Evolutionary conservation across 1,140 invertebrate genomes (phyloP).

Genomic region (Macrostomum lignano): DNA sequence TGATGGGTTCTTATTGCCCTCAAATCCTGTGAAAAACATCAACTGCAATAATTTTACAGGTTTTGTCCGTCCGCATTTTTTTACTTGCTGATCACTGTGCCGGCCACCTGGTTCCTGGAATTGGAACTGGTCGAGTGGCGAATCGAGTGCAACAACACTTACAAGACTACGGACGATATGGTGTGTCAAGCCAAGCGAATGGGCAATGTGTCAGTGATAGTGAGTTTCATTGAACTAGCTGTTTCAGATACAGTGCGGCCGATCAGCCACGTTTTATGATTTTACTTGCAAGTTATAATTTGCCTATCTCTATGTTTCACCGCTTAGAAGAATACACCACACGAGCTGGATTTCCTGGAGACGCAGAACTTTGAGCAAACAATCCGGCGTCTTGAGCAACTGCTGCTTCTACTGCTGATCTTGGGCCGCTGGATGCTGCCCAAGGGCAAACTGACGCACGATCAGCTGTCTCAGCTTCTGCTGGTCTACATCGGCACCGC

Average conservation of each 20-base stretch:
- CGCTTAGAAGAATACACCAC: neutral
- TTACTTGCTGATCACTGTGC: constrained; percentile 20
- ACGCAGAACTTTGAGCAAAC: constrained; percentile 37
- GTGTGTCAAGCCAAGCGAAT: too few relatives aligned
- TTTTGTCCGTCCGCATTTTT: constrained; percentile 25
- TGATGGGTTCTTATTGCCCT: too few relatives aligned
- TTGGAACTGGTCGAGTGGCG: constrained; percentile 15
- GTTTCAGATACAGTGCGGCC: too few relatives aligned
- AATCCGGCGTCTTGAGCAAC: constrained; percentile 57
- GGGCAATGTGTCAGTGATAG: too few relatives aligned
- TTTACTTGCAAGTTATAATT: too few relatives aligned
- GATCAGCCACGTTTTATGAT: too few relatives aligned
- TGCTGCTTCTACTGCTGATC: constrained; percentile 60
- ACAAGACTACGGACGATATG: too few relatives aligned
- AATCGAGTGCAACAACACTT: too few relatives aligned
- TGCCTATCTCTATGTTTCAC: too few relatives aligned
- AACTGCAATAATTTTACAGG: constrained; percentile 15
- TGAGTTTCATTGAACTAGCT: too few relatives aligned
- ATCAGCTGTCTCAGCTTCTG: constrained; percentile 61
- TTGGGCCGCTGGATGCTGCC: constrained; percentile 59
- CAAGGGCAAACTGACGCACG: constrained; percentile 52
- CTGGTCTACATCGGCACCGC: constrained; percentile 48
- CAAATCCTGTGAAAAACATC: too few relatives aligned
- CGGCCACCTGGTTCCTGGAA: constrained; percentile 26
- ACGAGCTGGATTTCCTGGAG: neutral